Evolutionary conservation across 2,888 invertebrate species (phyloP).

Genomic region (Diplolepis rosae): DNA sequence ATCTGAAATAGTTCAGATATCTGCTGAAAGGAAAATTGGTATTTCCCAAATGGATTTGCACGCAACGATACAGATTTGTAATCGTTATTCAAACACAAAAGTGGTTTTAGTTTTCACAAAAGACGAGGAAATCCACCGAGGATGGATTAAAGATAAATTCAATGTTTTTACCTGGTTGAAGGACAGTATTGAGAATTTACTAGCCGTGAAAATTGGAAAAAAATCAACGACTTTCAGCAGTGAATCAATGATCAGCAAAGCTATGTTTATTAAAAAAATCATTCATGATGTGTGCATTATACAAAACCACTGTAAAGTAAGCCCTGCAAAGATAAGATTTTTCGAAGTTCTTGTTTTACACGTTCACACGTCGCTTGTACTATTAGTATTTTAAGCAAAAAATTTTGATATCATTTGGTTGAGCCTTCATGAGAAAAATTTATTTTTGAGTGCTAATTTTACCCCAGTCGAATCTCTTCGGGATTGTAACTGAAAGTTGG

Average conservation of each 20-base stretch:
- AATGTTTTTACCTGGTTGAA: conserved; percentile 59
- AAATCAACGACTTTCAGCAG: conserved; percentile 16
- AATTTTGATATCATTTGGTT: too few species aligned
- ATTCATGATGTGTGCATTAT: not conserved
- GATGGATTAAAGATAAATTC: conserved; percentile 64
- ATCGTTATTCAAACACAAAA: conserved; percentile 67
- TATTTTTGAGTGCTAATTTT: too few species aligned
- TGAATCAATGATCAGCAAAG: conserved; percentile 38
- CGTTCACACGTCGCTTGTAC: too few species aligned
- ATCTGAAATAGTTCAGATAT: conserved; percentile 64
- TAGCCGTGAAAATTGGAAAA: conserved; percentile 52
- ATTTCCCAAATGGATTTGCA: conserved; percentile 70
- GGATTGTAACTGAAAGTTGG: too few species aligned
- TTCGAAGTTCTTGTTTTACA: too few species aligned
- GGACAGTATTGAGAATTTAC: conserved; percentile 55
- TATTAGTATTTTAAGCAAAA: too few species aligned
- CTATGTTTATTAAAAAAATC: not conserved
- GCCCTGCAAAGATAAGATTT: too few species aligned
- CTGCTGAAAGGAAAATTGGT: conserved; percentile 63
- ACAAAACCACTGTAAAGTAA: too few species aligned
- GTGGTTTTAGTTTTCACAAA: conserved; percentile 69
- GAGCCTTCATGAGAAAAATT: too few species aligned
- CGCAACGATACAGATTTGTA: conserved; percentile 68
- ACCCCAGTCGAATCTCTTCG: too few species aligned
- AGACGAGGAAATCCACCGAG: conserved; percentile 63